Conservation (phyloP, 2,113 vertebrate species). For the Smithornis capensis region DNA sequence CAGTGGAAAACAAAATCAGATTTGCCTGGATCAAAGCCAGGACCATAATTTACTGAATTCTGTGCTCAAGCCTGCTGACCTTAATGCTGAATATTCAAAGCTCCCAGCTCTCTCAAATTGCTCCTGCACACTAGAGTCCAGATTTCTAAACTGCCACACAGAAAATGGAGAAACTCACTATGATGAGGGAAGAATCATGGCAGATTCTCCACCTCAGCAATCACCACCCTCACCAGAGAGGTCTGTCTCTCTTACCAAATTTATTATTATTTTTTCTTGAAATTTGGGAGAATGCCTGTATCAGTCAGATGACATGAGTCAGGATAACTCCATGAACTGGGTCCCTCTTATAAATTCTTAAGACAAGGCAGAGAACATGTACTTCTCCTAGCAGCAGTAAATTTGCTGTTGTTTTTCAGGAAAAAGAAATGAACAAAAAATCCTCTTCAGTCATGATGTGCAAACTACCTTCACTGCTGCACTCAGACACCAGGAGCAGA, state of each 20-base stretch:
- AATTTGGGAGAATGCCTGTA: background rate
- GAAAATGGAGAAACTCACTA: background rate
- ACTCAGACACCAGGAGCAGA: background rate
- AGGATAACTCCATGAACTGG: background rate
- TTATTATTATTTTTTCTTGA: background rate
- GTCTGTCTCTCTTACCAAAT: accelerated
- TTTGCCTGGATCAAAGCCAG: background rate
- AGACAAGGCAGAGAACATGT: too few relatives aligned
- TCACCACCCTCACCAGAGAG: background rate
- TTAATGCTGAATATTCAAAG: background rate
- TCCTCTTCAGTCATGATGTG: background rate
- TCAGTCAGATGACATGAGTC: background rate
- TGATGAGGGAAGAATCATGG: background rate
- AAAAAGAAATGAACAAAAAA: background rate
- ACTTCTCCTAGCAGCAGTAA: background rate
- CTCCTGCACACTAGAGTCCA: background rate
- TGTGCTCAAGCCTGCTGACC: background rate
- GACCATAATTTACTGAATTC: background rate
- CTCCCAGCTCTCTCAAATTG: background rate
- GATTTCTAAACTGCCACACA: background rate
- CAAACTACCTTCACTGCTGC: background rate
- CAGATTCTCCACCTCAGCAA: background rate
- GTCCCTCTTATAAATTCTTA: background rate
- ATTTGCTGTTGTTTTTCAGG: background rate
- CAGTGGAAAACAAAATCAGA: background rate